A percentile compares a stretch with the other conserved stretches of the same genome.
phyloP scores from a whole-genome alignment of 2,113 vertebrate species.

The Thymallus thymallus region DNA sequence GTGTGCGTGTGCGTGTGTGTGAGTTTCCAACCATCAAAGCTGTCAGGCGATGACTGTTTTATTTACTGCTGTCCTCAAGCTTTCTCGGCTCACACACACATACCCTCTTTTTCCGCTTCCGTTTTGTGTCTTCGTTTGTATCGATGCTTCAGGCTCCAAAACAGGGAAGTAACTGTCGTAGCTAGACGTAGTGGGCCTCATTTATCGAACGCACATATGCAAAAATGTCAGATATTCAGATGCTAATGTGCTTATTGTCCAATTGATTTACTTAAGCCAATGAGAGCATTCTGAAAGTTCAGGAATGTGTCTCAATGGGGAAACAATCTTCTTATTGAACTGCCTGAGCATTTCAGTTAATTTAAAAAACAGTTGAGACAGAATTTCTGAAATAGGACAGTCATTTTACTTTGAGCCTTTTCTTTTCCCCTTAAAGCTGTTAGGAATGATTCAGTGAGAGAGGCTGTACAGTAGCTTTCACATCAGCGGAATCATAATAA shows the following conservation, averaged over 20 bases:
- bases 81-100: not conserved
- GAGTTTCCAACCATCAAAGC: not conserved
- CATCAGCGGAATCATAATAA: too few relatives aligned
- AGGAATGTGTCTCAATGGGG: slow-evolving; percentile 9
- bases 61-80: slow-evolving; percentile 9
- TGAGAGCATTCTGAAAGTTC: slow-evolving; percentile 3
- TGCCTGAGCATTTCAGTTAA: slow-evolving; percentile 5
- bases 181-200: not conserved
- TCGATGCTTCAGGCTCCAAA: not conserved
- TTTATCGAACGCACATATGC: not conserved
- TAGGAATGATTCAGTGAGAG: not conserved
- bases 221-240: not conserved
- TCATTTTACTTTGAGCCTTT: not conserved
- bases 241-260: not conserved
- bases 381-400: not conserved
- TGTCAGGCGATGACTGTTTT: slow-evolving; percentile 5
- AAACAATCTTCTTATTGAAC: slow-evolving; percentile 13
- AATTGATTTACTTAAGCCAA: not conserved
- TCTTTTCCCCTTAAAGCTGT: not conserved
- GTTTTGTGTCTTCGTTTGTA: not conserved
- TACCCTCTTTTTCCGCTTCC: not conserved
- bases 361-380: slow-evolving; percentile 12
- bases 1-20: not conserved
- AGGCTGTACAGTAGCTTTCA: not conserved
- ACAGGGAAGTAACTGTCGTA: not conserved